Conservation (phyloP, 2,888 invertebrate genomes). For the Caenorhabditis sp. region DNA sequence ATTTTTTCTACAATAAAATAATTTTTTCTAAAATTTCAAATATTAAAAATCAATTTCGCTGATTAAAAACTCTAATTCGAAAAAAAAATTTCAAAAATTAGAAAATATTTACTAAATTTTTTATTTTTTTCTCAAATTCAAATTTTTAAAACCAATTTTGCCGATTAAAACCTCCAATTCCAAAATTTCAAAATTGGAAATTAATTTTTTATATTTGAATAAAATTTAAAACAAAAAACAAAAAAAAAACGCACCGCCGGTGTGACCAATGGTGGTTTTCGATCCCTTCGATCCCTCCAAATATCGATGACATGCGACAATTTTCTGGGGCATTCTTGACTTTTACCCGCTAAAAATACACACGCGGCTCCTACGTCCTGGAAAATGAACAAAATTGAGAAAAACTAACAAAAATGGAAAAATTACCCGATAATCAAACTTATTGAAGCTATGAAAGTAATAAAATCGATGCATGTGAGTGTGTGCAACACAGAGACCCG, state of each 20-base stretch:
- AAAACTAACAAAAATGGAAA: constrained; percentile 11
- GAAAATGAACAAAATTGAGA: neutral
- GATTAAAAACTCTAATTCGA: too few species aligned
- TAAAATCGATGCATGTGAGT: constrained; percentile 99
- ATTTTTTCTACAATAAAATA: constrained; percentile 2
- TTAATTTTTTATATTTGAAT: too few species aligned
- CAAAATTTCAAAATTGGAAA: too few species aligned
- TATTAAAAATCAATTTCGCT: too few species aligned
- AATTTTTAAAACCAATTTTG: too few species aligned
- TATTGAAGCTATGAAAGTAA: constrained; percentile 96
- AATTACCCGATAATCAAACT: constrained; percentile 87
- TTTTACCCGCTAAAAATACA: constrained; percentile 97
- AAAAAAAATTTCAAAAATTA: too few species aligned
- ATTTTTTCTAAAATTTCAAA: too few species aligned
- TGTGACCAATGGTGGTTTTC: constrained; percentile 80
- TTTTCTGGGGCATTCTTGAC: constrained; percentile 98
- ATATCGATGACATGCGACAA: constrained; percentile 97
- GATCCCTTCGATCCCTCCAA: constrained; percentile 91
- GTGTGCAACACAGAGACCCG: constrained; percentile 92
- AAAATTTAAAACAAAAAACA: too few species aligned
- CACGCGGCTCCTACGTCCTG: constrained; percentile 93
- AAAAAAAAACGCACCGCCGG: constrained; percentile 17
- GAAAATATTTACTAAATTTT: too few species aligned
- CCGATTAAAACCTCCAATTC: too few species aligned
- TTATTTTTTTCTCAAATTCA: neutral